Evolutionary conservation across 2,113 vertebrate genomes (phyloP), one percentile per base, ranked within the genome.

Genomic region (Reinhardtius hippoglossoides): DNA sequence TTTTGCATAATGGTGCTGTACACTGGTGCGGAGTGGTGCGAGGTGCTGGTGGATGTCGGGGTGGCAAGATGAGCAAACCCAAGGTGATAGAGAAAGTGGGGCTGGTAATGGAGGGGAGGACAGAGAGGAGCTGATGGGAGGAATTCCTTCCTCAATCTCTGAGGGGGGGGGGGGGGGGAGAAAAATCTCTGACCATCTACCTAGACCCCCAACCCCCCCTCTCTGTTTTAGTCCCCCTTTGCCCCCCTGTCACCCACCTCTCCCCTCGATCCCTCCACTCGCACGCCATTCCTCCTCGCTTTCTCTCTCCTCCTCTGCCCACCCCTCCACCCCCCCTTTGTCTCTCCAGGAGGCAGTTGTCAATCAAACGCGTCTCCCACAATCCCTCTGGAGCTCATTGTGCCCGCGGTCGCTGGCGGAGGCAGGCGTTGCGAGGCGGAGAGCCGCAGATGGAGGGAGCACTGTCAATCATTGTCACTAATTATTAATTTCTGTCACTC

Each of bases 401-500:
- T 96, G 96, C 97, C 96, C 90, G 95, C 94, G 97, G 96, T 97
- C 95, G 97, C 95, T 89, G 88, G 94, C 91, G 96, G 93, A 96
- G 96, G 95, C 92, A 95, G 95, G 95, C 90, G 97, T 97, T 97
- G 96, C 94, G 90, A 92, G 97, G 95, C 95, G 55, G 95, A 94
- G 93, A 95, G 96, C 95, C 93, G 95, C 96, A 96, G 96, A 96
- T 95, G 96, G 97, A 98, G 96, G 93, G 95, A 93, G 95, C 87
- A 86, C 97, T 97, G 98, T 96, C 98, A 99, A 97, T 99, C 98
- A 99, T 97, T 98, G 97, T 99, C 98, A 99, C 97, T 98, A 98
- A 99, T 99, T 98, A 99, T 99, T 99, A 99, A 98, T 97, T 98
- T 98, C 97, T 99, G 97, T 98, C 98, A 99, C 97, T 99, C 97